Conservation (phyloP, 2,797 vertebrate genomes). For the Heterohyrax brucei region DNA sequence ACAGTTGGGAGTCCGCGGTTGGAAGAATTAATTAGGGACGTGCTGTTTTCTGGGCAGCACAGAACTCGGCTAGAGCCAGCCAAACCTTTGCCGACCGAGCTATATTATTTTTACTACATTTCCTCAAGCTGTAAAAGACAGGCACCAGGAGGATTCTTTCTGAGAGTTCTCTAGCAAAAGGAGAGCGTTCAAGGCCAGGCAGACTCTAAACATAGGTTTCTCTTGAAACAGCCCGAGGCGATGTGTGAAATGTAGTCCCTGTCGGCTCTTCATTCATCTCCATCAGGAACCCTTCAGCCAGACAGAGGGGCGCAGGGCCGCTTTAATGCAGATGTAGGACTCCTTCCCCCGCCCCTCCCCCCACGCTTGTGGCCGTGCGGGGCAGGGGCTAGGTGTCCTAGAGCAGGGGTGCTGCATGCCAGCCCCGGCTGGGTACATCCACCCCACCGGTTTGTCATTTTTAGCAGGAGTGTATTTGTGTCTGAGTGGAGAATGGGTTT, state of each 20-base stretch:
- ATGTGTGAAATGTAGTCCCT: conserved; percentile 14
- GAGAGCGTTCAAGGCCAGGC: conserved; percentile 82
- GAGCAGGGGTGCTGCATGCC: conserved; percentile 24
- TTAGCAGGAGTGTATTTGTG: not conserved
- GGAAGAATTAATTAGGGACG: conserved; percentile 89
- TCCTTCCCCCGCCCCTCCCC: not conserved
- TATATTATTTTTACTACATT: conserved; percentile 90
- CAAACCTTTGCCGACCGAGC: conserved; percentile 86
- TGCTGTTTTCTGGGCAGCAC: conserved; percentile 85
- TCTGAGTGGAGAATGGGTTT: conserved; percentile 7
- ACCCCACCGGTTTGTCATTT: not conserved
- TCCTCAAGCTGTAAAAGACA: conserved; percentile 91
- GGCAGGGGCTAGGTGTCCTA: conserved; percentile 31
- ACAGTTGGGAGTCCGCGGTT: conserved; percentile 85
- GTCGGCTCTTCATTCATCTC: conserved; percentile 87
- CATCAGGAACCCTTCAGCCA: conserved; percentile 83
- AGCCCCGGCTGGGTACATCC: not conserved
- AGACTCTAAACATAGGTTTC: conserved; percentile 75
- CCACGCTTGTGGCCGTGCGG: not conserved
- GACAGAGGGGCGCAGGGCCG: conserved; percentile 72
- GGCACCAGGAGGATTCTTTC: conserved; percentile 87
- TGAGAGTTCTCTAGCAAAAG: conserved; percentile 87
- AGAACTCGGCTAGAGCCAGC: conserved; percentile 86
- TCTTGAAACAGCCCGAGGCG: conserved; percentile 81
- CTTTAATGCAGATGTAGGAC: conserved; percentile 66